Evolutionary conservation across 2,113 vertebrate species (phyloP).

Genomic region (Sebastes fasciatus): DNA sequence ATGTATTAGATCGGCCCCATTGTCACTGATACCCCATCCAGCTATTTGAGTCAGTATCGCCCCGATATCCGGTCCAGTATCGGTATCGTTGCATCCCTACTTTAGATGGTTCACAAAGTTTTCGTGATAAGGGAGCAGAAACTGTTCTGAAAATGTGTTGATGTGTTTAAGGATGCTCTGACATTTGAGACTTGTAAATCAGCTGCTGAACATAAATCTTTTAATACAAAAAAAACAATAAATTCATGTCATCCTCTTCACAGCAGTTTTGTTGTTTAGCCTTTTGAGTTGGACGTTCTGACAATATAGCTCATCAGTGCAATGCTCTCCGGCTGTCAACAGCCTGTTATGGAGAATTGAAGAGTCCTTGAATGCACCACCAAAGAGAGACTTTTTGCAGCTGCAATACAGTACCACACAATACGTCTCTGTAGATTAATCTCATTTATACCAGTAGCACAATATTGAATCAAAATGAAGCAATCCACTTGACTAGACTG

Average conservation of each 20-base stretch:
- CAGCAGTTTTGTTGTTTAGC: neutral
- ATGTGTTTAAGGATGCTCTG: neutral
- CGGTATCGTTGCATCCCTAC: no score
- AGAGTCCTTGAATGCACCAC: slow-evolving; percentile 33
- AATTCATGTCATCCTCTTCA: neutral
- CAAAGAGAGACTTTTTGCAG: slow-evolving; percentile 5
- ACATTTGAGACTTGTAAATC: neutral
- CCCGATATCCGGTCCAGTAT: no score
- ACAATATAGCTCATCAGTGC: neutral
- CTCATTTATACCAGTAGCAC: neutral
- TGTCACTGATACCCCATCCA: no score
- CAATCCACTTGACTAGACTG: neutral
- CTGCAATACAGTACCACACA: neutral
- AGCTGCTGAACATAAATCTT: neutral
- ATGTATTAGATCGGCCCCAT: no score
- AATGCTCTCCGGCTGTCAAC: neutral
- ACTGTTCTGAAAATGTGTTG: neutral
- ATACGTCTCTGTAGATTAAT: neutral
- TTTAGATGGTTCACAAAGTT: neutral
- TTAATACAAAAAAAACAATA: neutral
- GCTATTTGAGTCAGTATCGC: no score
- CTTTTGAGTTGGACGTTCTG: slow-evolving; percentile 10
- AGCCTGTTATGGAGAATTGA: neutral
- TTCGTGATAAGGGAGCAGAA: neutral
- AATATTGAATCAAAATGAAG: neutral